phyloP scores from a whole-genome alignment of 1,140 invertebrate genomes.

The Plectrocnemia conspersa region DNA sequence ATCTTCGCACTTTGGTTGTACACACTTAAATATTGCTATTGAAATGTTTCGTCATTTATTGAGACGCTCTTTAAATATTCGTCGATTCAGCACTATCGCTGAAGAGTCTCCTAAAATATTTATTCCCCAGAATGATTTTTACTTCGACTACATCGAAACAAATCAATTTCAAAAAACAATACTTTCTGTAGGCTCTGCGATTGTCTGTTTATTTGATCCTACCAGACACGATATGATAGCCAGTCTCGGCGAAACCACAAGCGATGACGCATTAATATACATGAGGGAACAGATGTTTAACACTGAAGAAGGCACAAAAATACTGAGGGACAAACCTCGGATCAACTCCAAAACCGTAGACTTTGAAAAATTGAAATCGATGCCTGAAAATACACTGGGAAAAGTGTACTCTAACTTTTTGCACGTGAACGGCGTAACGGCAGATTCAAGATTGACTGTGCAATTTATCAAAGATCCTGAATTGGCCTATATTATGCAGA shows the following conservation, averaged over 20 bases:
- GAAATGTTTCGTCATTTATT: too few species aligned
- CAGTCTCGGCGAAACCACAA: constrained; percentile 86
- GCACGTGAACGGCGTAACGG: constrained; percentile 78
- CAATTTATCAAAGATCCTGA: constrained; percentile 89
- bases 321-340: constrained; percentile 74
- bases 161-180: constrained; percentile 69
- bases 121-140: too few species aligned
- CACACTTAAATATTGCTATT: too few species aligned
- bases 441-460: constrained; percentile 83
- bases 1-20: too few species aligned
- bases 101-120: too few species aligned
- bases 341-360: constrained; percentile 83
- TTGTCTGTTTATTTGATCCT: constrained; percentile 70
- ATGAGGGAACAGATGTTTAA: constrained; percentile 65
- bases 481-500: constrained; percentile 92
- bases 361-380: constrained; percentile 61
- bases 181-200: constrained; percentile 74
- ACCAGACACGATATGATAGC: constrained; percentile 88
- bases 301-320: constrained; percentile 63
- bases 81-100: too few species aligned
- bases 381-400: constrained; percentile 80
- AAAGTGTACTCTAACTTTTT: constrained; percentile 81
- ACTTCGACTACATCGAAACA: constrained; percentile 65
- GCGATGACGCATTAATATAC: constrained; percentile 61
- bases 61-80: too few species aligned